Conservation (phyloP, 2,888 invertebrate species). For the Sphaerophoria rueppellii region DNA sequence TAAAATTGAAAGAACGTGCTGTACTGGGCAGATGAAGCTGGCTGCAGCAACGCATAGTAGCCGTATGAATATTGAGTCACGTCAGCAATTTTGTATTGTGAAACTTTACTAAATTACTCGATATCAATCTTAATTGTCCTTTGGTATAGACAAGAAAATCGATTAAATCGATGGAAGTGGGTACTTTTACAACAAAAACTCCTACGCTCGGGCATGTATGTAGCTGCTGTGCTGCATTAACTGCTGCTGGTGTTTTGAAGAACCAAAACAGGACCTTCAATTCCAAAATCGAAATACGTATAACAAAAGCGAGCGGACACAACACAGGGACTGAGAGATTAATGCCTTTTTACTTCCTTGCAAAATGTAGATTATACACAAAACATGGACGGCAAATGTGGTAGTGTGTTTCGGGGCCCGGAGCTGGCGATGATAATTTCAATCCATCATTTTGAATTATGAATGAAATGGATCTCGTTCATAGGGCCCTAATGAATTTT, state of each 20-base stretch:
- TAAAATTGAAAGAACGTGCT: slow-evolving; percentile 32
- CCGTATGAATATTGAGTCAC: slow-evolving; percentile 65
- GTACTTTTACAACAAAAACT: slow-evolving; percentile 50
- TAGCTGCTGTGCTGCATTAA: not conserved
- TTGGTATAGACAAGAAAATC: slow-evolving; percentile 67
- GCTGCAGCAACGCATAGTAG: slow-evolving; percentile 39
- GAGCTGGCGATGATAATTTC: slow-evolving; percentile 70
- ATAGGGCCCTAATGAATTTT: slow-evolving; percentile 71
- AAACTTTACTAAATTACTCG: slow-evolving; percentile 67
- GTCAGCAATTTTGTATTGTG: slow-evolving; percentile 62
- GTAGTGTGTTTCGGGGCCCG: no score
- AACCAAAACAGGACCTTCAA: slow-evolving; percentile 29
- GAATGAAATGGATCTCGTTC: slow-evolving; percentile 73
- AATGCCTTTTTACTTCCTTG: slow-evolving; percentile 73
- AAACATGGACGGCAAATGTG: slow-evolving; percentile 49
- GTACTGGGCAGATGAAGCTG: slow-evolving; percentile 11
- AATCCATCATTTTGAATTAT: slow-evolving; percentile 74
- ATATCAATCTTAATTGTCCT: slow-evolving; percentile 73
- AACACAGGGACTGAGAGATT: slow-evolving; percentile 62
- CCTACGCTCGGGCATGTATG: not conserved
- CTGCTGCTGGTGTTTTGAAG: not conserved
- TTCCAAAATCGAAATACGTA: slow-evolving; percentile 37
- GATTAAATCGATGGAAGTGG: slow-evolving; percentile 63
- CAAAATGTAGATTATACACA: slow-evolving; percentile 70
- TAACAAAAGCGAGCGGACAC: slow-evolving; percentile 47